Evolutionary conservation across 2,113 vertebrate genomes (phyloP), one percentile per base, ranked within the genome.

Genomic region (Entomyzon cyanotis): DNA sequence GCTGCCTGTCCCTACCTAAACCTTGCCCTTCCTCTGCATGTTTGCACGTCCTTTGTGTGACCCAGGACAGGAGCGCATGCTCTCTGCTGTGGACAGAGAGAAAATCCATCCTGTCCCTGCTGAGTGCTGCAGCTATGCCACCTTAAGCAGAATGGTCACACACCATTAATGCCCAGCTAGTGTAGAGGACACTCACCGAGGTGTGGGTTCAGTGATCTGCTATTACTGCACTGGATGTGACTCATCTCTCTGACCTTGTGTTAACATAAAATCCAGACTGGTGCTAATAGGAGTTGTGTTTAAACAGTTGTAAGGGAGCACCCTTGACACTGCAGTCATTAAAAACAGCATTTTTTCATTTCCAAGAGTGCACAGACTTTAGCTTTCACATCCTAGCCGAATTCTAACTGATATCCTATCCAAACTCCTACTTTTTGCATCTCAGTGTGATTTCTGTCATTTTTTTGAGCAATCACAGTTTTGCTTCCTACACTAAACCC

Each of bases 261-360:
- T 31, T 88, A 86, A 82, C 70, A 41, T 30, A 31, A 94, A 90
- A 63, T 33, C 63, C 75, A 88, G 49, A 22, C 69, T n/a, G 58
- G 10, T 39, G 37, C 90, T 90, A 80, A 65, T 2, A 41, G 63
- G 37, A 83, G 44, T 10, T 47, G 55, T 69, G 67, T 83, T 90
- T 59, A 55, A 80, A 46, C 23, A n/a, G 59, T 39, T 76, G 17
- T 84, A 80, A 76, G 50, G 74, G 87, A 88, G 67, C 59, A 21
- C 53, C 75, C 44, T 89, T 79, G 60, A 74, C 33, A 37, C 33
- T 5, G 18, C 4, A 8, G 41, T 69, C 78, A 55, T 82, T 88
- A 64, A 75, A 92, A 59, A 41, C 0, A 0, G 20, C 65, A 65
- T 31, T 78, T 70, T 90, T 84, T 68, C 7, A 79, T 87, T 94